phyloP scores from a whole-genome alignment of 2,888 invertebrate genomes.

The Maniola hyperantus region DNA sequence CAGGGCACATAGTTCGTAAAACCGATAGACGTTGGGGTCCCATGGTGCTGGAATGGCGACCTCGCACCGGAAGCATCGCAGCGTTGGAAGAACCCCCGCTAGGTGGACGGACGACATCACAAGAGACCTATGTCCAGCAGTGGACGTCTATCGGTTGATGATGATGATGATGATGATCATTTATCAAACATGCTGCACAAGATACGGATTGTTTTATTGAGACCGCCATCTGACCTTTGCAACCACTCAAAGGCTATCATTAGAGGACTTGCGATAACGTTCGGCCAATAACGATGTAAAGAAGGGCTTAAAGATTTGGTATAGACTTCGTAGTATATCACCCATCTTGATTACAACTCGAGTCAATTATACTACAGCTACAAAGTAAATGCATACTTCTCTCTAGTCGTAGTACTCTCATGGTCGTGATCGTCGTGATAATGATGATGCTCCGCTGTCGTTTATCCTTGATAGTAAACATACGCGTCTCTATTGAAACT shows the following conservation, averaged over 20 bases:
- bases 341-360: slow-evolving; percentile 13
- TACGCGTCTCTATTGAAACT: slow-evolving; percentile 12
- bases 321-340: slow-evolving; percentile 17
- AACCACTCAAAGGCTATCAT: slow-evolving; percentile 18
- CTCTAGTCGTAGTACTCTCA: not conserved
- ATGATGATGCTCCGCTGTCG: slow-evolving; percentile 16
- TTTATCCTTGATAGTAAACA: slow-evolving; percentile 10
- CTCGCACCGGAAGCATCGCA: too few species aligned
- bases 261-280: slow-evolving; percentile 22
- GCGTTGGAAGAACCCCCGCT: too few species aligned
- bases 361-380: slow-evolving; percentile 15
- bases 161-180: too few species aligned
- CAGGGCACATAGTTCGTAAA: too few species aligned
- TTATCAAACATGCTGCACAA: too few species aligned
- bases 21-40: too few species aligned
- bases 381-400: slow-evolving; percentile 12
- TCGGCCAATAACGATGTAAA: not conserved
- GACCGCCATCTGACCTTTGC: slow-evolving; percentile 15
- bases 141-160: too few species aligned
- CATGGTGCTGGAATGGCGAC: too few species aligned
- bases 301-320: slow-evolving; percentile 19
- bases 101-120: too few species aligned
- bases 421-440: slow-evolving; percentile 17
- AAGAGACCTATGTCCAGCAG: too few species aligned
- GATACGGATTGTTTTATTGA: not conserved